These are phyloP conservation scores for rat (Rattus norvegicus) DNA, from an alignment of 2,113 vertebrate species.

Conservation along the genomic window GRCr8 NC_086029.1:61851001-61851500, in stretches of 20 bases:
- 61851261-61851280: not conserved
- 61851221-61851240: not conserved
- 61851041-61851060: not conserved
- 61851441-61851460: not conserved
- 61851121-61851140: conserved; percentile 29
- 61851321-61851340: not conserved
- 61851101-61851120: not conserved
- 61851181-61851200: not conserved
- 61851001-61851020: not conserved
- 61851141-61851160: not conserved
- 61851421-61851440: no score
- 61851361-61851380: no score
- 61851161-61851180: conserved; percentile 5
- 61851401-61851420: not conserved
- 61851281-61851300: not conserved
- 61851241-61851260: not conserved
- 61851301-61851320: not conserved
- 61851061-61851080: not conserved
- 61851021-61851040: conserved; percentile 40
- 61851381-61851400: not conserved
- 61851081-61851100: conserved; percentile 24
- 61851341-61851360: not conserved
- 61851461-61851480: not conserved
- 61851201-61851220: not conserved
- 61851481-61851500: not conserved